Base-by-base conservation (phyloP, 2,888 invertebrate genomes). In the Mechanitis mazaeus region DNA sequence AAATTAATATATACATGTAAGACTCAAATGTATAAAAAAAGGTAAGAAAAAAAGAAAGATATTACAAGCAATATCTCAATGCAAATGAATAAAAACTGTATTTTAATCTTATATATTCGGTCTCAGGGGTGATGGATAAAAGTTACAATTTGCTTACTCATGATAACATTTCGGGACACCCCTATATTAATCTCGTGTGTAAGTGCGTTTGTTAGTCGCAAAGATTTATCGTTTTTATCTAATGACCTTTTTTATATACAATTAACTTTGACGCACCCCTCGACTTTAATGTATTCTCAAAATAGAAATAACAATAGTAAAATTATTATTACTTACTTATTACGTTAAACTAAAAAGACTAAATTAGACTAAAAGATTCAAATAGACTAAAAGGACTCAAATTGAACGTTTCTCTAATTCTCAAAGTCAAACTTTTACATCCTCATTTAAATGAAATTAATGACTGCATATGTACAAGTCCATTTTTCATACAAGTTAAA, bases 61-160 rank as follows among this genome's bases (percentile, higher is more conserved):
- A 20, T 20, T 20, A 9, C 6, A 42, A 42, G 42, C 2, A 9
- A 42, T 20, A 42, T 11, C 7, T 7, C 42, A 42, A 11, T 2
- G 35, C 35, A 35, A 35, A 35, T 35, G 35, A 35, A 35, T 35
- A 35, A 35, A 35, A 35, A 35, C 35, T 35, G 6, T 11, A 42
- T 42, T 42, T 11, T 42, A 42, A 3, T 42, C 55, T 28, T 42
- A 42, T 62, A 50, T 50, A 50, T 31, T 45, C 55, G 50, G 50
- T 80, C 80, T 81, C 77, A 74, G 73, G 81, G 79, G 78, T 74
- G 79, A 80, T 85, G 85, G 85, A 85, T 88, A 87, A 87, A 81
- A 70, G 73, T 76, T 77, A 78, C 78, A 80, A 79, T 81, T 80
- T 81, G 84, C 81, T 78, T 77, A 83, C 74, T 88, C 87, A 88